Evolutionary conservation across 2,113 vertebrate genomes (phyloP), one percentile per base, ranked within the genome.

Genomic region (Osmerus eperlanus): DNA sequence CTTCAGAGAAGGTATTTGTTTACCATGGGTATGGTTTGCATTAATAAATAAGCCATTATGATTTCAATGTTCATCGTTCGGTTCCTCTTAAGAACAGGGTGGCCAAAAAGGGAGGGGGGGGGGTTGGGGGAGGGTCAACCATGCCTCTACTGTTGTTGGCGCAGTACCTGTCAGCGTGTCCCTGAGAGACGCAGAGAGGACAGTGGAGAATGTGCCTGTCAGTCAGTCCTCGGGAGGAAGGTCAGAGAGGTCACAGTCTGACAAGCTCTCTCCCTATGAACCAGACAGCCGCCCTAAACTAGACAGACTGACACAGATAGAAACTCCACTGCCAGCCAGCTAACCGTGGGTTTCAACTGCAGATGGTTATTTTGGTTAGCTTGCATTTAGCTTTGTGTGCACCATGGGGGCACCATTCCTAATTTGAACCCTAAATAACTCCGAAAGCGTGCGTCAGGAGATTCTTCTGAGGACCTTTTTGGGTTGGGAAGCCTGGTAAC

Each of bases 231-330:
- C 8, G 9, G 41, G 41, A 65, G 51, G 36, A 51, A 66, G 18
- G 36, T 66, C 47, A 21, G 41, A 65, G 41, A 5, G 53, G 47
- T 74, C 75, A 77, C 70, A 73, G 71, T 86, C 65, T 19, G 72
- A 74, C 71, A 72, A 61, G 75, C 74, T 75, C 79, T 81, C 72
- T 62, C 74, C 59, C 69, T 78, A 75, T 78, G 73, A 80, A 80
- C 76, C 61, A 58, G 61, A 84, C 84, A 81, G 82, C 82, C 75
- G 55, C 78, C 63, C 81, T 77, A 74, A 65, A 56, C 64, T 59
- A 11, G 58, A 78, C 71, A 77, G 73, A 51, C 66, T 41, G 56
- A 19, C 41, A 47, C 41, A n/a, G 29, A 84, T 77, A 86, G 83
- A 79, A 67, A 65, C 73, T 71, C 2, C 16, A 81, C 69, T 54